phyloP scores from a whole-genome alignment of 1,140 invertebrate species.

The Octopus bimaculoides region DNA sequence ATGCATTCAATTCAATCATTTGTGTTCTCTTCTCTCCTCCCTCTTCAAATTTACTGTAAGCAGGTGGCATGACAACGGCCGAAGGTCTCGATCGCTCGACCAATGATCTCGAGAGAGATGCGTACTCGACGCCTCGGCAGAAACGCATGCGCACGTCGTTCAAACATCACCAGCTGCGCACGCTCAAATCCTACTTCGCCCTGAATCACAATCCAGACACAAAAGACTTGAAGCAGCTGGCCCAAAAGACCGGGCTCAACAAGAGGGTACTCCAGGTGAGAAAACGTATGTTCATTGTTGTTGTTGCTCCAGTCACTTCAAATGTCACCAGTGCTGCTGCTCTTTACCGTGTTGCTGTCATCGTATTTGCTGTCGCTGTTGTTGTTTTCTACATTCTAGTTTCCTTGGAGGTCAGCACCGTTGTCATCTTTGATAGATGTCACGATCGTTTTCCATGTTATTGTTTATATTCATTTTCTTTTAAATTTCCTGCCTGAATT shows the following conservation, averaged over 20 bases:
- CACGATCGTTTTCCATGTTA: too few relatives aligned
- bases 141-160: slow-evolving; percentile 95
- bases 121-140: slow-evolving; percentile 58
- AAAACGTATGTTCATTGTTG: slow-evolving; percentile 12
- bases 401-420: too few relatives aligned
- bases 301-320: neutral
- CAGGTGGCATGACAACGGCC: neutral
- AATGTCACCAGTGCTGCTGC: too few relatives aligned
- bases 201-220: slow-evolving; percentile 98
- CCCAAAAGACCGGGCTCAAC: slow-evolving; percentile 94
- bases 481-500: too few relatives aligned
- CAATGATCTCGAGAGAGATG: slow-evolving; percentile 17
- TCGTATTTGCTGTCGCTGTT: too few relatives aligned
- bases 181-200: slow-evolving; percentile 97
- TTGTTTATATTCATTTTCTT: too few relatives aligned
- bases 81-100: slow-evolving; percentile 2
- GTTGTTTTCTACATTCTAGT: too few relatives aligned
- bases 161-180: slow-evolving; percentile 93
- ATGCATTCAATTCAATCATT: neutral
- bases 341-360: too few relatives aligned
- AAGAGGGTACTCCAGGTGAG: slow-evolving; percentile 96
- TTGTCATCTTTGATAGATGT: too few relatives aligned
- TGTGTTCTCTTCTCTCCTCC: neutral
- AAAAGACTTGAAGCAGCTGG: slow-evolving; percentile 93
- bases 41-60: neutral